Evolutionary conservation across 2,113 vertebrate species (phyloP), one percentile per base, ranked within the genome.

Genomic region (Pachyramphus minor): DNA sequence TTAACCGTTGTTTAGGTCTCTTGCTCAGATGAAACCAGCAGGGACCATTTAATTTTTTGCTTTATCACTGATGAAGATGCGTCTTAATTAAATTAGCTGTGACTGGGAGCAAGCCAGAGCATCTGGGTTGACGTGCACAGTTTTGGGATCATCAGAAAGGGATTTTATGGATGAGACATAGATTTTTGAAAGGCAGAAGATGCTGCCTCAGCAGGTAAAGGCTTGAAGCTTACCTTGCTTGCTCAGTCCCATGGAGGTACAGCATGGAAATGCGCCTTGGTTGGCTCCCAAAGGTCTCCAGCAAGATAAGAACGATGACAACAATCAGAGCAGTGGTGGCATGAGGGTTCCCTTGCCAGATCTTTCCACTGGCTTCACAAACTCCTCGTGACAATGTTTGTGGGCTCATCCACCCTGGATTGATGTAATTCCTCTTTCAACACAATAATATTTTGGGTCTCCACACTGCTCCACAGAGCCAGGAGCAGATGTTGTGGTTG

Each of bases 401-500:
- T 20, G 35, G 77, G 71, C 30, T 76, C 81, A 15, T 50, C 89
- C 89, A 95, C 68, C 74, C 74, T 3, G 73, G 50, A 41, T 63
- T 35, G 3, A 18, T 60, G 60, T 4, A 1, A 19, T 3, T 53
- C 49, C 82, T 72, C 50, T 89, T 50, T 68, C 75, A 78, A 47
- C 44, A 60, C 60, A 31, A 6, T 2, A n/a, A 19, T 8, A 19
- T 82, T 89, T 66, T 37, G 47, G 42, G 53, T 94, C 91, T 73
- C 72, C 74, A 42, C 6, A 2, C 55, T 66, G 81, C 92, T 86
- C 12, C 24, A 7, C 3, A 79, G 75, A 95, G 91, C 87, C 84
- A 33, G 87, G 47, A 96, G 84, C 92, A 97, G 94, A 88, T 85
- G 88, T 83, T 90, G 95, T 47, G 94, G 92, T 77, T 62, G 92